Evolutionary conservation across 1,140 invertebrate genomes (phyloP), one percentile per base, ranked within the genome.

Genomic region (Lanistes nyassanus): DNA sequence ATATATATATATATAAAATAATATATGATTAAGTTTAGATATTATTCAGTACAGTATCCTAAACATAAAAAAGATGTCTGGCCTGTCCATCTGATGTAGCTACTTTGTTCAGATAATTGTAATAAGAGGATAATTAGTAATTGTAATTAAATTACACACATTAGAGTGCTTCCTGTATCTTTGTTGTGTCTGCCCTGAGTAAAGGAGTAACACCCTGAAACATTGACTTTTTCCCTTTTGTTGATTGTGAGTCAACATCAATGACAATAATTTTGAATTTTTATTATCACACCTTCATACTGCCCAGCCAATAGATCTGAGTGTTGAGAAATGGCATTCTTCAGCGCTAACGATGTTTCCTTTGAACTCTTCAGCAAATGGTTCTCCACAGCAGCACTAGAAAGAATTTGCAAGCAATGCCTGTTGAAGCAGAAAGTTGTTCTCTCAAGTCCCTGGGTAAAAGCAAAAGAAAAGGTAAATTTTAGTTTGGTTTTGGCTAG

Each of bases 291-390:
- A 31, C 68, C 84, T 83, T 77, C 91, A 95, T 80, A 95, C 94
- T 89, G 93, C 94, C 86, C 92, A 94, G 7, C 94, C 93, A 2
- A 88, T 94, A 76, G 89, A 93, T 74, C 95, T 94, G 89, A 90
- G 94, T 51, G 91, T 92, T 79, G 93, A 93, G 60, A 94, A 93
- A 94, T 93, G 93, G 84, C 94, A 93, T 92, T 55, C 23, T 51
- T 74, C 62, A 62, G 42, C 9, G 42, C 42, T 21, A 55, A 47
- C 64, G 60, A 58, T 26, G 53, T 37, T 11, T 19, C 29, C 39
- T 5, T 23, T 36, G 5, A 36, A 51, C 37, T n/a, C 13, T 71
- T 29, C 34, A 37, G 36, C 13, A 70, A 51, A 16, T 23, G 39
- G 2, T 56, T 23, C 34, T 55, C 53, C 47, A 70, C 67, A 3